These are phyloP conservation scores for Halictus rubicundus DNA, from an alignment of 1,140 invertebrate genomes.

Conservation along the genomic window DNA sequence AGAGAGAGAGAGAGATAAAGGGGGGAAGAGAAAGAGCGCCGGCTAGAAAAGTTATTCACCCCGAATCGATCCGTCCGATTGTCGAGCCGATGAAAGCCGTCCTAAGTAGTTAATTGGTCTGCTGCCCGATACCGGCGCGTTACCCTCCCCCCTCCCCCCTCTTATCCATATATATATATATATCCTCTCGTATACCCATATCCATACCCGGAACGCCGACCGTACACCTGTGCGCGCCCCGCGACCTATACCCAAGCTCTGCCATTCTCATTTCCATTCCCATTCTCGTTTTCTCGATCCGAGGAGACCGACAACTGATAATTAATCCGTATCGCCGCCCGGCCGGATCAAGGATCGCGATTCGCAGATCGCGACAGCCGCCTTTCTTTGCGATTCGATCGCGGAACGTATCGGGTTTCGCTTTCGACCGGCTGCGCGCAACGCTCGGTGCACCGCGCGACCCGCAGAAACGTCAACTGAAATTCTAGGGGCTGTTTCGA, in stretches of 20 bases:
- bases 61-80: conserved; percentile 52
- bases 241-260: background rate
- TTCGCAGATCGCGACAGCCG: background rate
- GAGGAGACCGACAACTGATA: conserved; percentile 35
- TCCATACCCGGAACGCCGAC: no score
- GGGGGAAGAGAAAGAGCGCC: background rate
- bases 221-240: no score
- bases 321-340: conserved; percentile 48
- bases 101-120: conserved; percentile 61
- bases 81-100: conserved; percentile 49
- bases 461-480: no score
- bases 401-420: no score
- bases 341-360: background rate
- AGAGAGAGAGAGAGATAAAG: no score
- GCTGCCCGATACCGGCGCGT: conserved; percentile 29
- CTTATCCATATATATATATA: background rate
- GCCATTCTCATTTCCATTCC: background rate
- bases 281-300: background rate
- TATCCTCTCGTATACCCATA: background rate
- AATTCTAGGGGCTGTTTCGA: no score
- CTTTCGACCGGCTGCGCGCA: no score
- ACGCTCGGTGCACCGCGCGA: no score
- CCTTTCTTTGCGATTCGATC: background rate
- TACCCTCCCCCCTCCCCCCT: background rate
- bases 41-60: conserved; percentile 50